These are phyloP conservation scores for Tetragonisca angustula DNA, from an alignment of 2,888 invertebrate species.

Conservation along the genomic window DNA sequence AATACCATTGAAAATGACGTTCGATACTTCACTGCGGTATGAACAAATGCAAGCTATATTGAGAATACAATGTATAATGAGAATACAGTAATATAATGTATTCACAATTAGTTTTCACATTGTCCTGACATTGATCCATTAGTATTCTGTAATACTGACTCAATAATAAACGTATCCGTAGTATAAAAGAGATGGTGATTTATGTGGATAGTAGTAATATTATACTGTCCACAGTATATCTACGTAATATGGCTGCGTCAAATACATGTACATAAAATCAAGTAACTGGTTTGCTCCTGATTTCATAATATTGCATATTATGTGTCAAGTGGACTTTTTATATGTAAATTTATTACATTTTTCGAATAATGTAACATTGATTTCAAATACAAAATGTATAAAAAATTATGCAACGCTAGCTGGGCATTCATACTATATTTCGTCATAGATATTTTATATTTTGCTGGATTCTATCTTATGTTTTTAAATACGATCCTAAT, in stretches of 20 bases:
- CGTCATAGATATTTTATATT: not conserved
- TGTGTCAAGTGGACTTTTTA: slow-evolving; percentile 5
- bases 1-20: not conserved
- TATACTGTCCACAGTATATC: slow-evolving; percentile 27
- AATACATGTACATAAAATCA: slow-evolving; percentile 20
- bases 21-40: not conserved
- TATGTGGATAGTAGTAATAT: slow-evolving; percentile 29
- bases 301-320: slow-evolving; percentile 40
- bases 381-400: not conserved
- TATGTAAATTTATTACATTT: slow-evolving; percentile 16
- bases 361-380: not conserved
- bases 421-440: not conserved
- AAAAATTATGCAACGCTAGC: not conserved
- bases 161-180: slow-evolving; percentile 37
- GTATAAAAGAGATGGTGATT: slow-evolving; percentile 30
- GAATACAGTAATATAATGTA: slow-evolving; percentile 11
- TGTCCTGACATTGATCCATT: slow-evolving; percentile 35
- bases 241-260: slow-evolving; percentile 25
- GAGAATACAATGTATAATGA: not conserved
- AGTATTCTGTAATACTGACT: slow-evolving; percentile 29
- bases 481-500: not conserved
- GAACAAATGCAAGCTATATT: slow-evolving; percentile 18
- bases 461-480: not conserved
- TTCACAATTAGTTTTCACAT: slow-evolving; percentile 42
- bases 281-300: slow-evolving; percentile 25